Percentiles rank a stretch among this genome's conserved stretches.
These are phyloP conservation scores for Coronaproctus castanopsis DNA, from an alignment of 2,888 invertebrate species.

Conservation along the genomic window DNA sequence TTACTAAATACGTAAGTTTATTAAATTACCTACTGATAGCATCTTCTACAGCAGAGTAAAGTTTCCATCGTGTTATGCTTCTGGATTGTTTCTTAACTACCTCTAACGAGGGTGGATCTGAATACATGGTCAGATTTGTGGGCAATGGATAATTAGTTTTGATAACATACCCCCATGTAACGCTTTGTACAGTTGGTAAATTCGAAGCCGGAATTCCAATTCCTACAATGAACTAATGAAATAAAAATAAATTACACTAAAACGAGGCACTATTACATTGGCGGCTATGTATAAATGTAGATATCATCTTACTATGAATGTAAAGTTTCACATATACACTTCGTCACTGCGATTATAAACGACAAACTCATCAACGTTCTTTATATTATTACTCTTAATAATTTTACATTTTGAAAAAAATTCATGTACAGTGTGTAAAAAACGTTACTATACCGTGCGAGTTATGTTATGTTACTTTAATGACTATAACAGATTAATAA, in stretches of 20 bases:
- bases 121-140: slow-evolving; percentile 38
- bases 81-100: slow-evolving; percentile 9
- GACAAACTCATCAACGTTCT: too few relatives aligned
- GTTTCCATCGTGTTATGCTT: slow-evolving; percentile 21
- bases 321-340: too few relatives aligned
- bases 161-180: slow-evolving; percentile 42
- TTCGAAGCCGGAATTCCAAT: slow-evolving; percentile 41
- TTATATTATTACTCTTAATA: too few relatives aligned
- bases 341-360: too few relatives aligned
- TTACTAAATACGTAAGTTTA: neutral
- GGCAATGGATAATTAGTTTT: slow-evolving; percentile 47
- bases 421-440: too few relatives aligned
- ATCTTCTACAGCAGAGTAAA: slow-evolving; percentile 41
- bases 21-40: slow-evolving; percentile 35
- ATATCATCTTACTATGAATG: too few relatives aligned
- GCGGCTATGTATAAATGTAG: too few relatives aligned
- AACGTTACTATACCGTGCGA: too few relatives aligned
- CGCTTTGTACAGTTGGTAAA: slow-evolving; percentile 34
- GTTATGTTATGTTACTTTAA: too few relatives aligned
- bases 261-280: too few relatives aligned
- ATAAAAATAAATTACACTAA: neutral
- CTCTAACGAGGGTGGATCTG: slow-evolving; percentile 25
- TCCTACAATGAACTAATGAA: slow-evolving; percentile 40
- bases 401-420: too few relatives aligned
- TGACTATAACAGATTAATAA: too few relatives aligned